phyloP scores from a whole-genome alignment of 2,797 vertebrate species.

The Furcifer pardalis region DNA sequence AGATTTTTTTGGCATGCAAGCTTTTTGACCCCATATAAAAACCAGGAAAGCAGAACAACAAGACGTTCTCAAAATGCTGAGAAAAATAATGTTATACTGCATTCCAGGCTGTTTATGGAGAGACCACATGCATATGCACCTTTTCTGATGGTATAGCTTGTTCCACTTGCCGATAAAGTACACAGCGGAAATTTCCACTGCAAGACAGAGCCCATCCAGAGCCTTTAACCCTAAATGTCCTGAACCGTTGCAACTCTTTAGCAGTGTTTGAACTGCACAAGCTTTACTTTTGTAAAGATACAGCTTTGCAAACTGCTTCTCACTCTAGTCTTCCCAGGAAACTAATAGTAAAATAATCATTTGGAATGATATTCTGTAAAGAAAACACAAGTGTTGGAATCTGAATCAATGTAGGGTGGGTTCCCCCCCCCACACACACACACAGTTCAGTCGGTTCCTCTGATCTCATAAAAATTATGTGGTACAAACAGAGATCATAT shows the following conservation, averaged over 20 bases:
- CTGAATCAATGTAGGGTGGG: not conserved
- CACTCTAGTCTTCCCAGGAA: constrained; percentile 14
- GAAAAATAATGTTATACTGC: constrained; percentile 55
- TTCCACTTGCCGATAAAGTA: constrained; percentile 62
- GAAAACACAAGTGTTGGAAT: constrained; percentile 14
- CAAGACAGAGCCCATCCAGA: constrained; percentile 62
- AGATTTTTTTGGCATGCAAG: constrained; percentile 8
- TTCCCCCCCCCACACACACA: too few species aligned
- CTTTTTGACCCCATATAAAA: constrained; percentile 40
- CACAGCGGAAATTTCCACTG: constrained; percentile 76
- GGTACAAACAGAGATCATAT: not conserved
- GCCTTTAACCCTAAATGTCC: constrained; percentile 64
- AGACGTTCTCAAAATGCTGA: constrained; percentile 38
- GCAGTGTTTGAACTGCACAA: constrained; percentile 54
- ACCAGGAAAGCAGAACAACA: constrained; percentile 30
- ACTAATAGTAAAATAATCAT: not conserved
- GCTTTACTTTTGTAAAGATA: constrained; percentile 58
- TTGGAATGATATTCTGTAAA: not conserved
- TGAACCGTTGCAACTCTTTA: constrained; percentile 59
- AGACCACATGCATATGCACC: constrained; percentile 33
- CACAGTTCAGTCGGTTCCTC: not conserved
- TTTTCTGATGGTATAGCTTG: constrained; percentile 36
- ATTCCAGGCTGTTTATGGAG: constrained; percentile 62
- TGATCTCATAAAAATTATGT: not conserved
- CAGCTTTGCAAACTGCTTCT: constrained; percentile 45